Evolutionary conservation across 2,113 vertebrate species (phyloP).

Genomic region (Scophthalmus maximus): DNA sequence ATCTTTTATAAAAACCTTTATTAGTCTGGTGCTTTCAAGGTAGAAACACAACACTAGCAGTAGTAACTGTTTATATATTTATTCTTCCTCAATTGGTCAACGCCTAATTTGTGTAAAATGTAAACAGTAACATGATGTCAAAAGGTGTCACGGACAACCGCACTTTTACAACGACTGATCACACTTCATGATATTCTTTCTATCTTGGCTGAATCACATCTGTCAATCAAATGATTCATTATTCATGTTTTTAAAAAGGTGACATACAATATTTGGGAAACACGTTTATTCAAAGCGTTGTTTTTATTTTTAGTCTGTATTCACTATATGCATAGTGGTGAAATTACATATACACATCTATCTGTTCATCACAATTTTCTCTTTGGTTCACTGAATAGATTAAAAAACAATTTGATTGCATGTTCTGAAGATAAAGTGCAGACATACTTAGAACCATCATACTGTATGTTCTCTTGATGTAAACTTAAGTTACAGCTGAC

Average conservation of each 20-base stretch:
- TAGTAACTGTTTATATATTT: too few species aligned
- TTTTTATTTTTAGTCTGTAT: neutral
- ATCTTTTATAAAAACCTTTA: too few species aligned
- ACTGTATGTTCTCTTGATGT: neutral
- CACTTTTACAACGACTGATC: too few species aligned
- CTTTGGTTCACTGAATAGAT: constrained; percentile 41
- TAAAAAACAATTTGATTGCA: neutral
- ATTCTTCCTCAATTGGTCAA: too few species aligned
- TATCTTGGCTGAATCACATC: too few species aligned
- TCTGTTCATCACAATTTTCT: neutral
- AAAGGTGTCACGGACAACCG: too few species aligned
- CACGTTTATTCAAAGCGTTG: constrained; percentile 48
- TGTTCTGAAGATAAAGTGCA: constrained; percentile 29
- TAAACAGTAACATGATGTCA: too few species aligned
- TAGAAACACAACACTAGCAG: too few species aligned
- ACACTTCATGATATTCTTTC: too few species aligned
- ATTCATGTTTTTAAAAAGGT: neutral
- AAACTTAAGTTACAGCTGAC: neutral
- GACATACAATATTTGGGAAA: neutral
- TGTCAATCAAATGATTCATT: neutral
- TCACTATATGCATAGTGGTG: neutral
- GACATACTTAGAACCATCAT: neutral
- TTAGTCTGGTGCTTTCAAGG: too few species aligned
- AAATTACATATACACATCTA: neutral
- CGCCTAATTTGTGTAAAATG: too few species aligned